Evolutionary conservation across 2,113 vertebrate species (phyloP).

Genomic region (Cheilinus undulatus): DNA sequence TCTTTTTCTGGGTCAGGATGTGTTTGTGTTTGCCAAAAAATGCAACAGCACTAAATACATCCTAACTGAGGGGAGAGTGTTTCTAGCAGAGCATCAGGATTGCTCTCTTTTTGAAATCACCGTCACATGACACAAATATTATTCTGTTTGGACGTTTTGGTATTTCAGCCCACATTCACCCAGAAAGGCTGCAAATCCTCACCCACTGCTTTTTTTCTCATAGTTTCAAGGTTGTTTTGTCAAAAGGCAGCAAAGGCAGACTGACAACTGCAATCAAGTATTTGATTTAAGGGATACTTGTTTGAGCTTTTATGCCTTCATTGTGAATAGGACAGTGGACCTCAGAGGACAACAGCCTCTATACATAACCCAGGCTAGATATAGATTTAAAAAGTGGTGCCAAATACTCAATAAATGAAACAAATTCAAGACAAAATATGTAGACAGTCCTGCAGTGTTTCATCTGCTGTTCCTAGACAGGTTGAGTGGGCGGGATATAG

Average conservation of each 20-base stretch:
- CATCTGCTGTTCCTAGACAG: not conserved
- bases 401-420: too few relatives aligned
- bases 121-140: constrained; percentile 1
- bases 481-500: too few relatives aligned
- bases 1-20: not conserved
- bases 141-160: constrained; percentile 27
- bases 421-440: too few relatives aligned
- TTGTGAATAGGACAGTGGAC: too few relatives aligned
- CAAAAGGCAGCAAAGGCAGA: not conserved
- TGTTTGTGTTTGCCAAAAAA: not conserved
- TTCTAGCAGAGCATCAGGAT: not conserved
- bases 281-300: too few relatives aligned
- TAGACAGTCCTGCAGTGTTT: not conserved
- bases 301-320: too few relatives aligned
- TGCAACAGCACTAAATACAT: too few relatives aligned
- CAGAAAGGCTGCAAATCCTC: constrained; percentile 35
- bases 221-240: not conserved
- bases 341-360: too few relatives aligned
- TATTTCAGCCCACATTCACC: constrained; percentile 38
- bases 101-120: not conserved
- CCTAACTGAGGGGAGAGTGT: not conserved
- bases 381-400: too few relatives aligned
- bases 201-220: not conserved
- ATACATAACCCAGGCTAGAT: too few relatives aligned
- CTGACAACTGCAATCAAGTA: too few relatives aligned